Evolutionary conservation across 2,797 vertebrate genomes (phyloP).

Genomic region (Gephyroberyx darwinii): DNA sequence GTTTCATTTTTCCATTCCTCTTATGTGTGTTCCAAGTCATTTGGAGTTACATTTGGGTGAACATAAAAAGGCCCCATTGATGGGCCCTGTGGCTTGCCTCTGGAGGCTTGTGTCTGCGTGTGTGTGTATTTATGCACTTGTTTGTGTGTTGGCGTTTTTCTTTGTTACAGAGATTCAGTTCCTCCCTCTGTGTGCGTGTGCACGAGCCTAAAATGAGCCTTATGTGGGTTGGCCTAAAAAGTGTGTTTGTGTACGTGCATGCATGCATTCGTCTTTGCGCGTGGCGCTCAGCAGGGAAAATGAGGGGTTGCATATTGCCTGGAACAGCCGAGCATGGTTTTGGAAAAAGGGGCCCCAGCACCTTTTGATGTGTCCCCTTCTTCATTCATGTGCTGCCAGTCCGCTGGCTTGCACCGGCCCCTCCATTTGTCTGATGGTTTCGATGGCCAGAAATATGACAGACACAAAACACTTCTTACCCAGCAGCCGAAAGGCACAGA

Average conservation of each 20-base stretch:
- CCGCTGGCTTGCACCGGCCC: conserved; percentile 43
- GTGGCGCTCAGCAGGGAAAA: conserved; percentile 63
- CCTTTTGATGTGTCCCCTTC: conserved; percentile 66
- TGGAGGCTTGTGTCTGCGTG: conserved; percentile 30
- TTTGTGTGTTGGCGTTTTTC: conserved; percentile 43
- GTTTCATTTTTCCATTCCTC: conserved; percentile 53
- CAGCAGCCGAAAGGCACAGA: conserved; percentile 34
- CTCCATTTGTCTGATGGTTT: conserved; percentile 50
- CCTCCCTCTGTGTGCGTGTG: neutral
- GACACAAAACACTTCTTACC: conserved; percentile 41
- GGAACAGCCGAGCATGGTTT: conserved; percentile 59
- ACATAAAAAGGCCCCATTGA: conserved; percentile 38
- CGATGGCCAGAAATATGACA: conserved; percentile 58
- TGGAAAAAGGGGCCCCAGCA: conserved; percentile 51
- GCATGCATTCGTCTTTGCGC: conserved; percentile 15
- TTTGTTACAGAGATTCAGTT: neutral
- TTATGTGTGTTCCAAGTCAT: conserved; percentile 50
- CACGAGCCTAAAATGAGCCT: neutral
- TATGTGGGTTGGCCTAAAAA: too few relatives aligned
- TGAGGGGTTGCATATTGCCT: conserved; percentile 62
- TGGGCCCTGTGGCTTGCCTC: conserved; percentile 59
- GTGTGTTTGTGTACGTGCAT: neutral
- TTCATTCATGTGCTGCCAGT: conserved; percentile 73
- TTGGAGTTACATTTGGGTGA: conserved; percentile 47
- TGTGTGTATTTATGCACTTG: conserved; percentile 34